Base-by-base conservation (phyloP, 2,888 invertebrate genomes). In the Tuberolachnus salignus region DNA sequence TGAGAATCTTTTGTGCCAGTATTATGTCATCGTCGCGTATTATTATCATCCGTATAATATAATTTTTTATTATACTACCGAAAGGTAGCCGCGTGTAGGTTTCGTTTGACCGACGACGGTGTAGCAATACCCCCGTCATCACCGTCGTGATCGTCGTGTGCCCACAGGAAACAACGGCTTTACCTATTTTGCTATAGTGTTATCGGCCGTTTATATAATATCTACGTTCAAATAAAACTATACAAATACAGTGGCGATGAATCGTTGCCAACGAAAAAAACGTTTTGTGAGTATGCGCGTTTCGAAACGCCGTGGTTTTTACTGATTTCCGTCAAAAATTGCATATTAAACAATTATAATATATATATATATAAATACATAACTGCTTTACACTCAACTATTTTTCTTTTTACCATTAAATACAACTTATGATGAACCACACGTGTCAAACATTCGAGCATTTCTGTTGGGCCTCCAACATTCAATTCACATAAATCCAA, bases 1-100 rank as follows among this genome's bases (percentile, higher is more conserved):
- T 23, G 21, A n/a, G n/a, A 67, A 59, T 67, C 59, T 63, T 72
- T 49, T 73, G 51, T 59, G 13, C 34, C 46, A 26, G 34, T 14
- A n/a, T 34, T 66, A 64, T 64, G 64, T 64, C 73, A 64, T 64
- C 13, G 11, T 34, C 34, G 26, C n/a, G n/a, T n/a, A n/a, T n/a
- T 67, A 49, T 26, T 34, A 34, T 34, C 34, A 34, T 3, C 6
- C 6, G n/a, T n/a, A n/a, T n/a, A n/a, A n/a, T n/a, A n/a, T n/a
- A 6, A 34, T 34, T 3, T 34, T 4, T 34, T 34, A 34, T 34
- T 34, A 34, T 34, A 34, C 34, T 34, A 34, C n/a, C n/a, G n/a
- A 61, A n/a, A 16, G 13, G 53, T 63, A 63, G 42, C 21, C 16
- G 34, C 19, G 26, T 19, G 49, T 26, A 26, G 34, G 49, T 44